Evolutionary conservation across 1,140 invertebrate species (phyloP), one percentile per base, ranked within the genome.

Genomic region (Eueides isabella): DNA sequence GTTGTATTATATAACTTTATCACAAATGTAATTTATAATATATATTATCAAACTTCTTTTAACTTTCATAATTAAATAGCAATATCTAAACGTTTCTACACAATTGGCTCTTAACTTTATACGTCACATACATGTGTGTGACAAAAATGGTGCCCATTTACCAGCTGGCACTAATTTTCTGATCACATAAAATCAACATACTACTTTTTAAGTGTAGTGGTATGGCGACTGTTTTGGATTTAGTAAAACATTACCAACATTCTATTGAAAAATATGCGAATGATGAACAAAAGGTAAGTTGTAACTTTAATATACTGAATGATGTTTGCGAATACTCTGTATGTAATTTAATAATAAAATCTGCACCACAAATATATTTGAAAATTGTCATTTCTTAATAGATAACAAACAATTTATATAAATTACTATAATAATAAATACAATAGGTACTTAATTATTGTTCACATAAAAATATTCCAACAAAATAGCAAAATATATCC

Each of bases 201-300:
- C 71, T 70, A 76, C 82, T 85, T 75, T 73, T 73, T 78, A 79
- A 80, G 75, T 82, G 44, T 72, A 79, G 77, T 84, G 82, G 74
- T 80, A 93, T 93, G 91, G 88, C 91, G 87, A 85, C 90, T 69
- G 86, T 93, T 81, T 83, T 93, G 67, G 89, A 93, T 87, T 86
- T 88, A 80, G 83, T 93, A 28, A 93, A 94, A 83, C 94, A 95
- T 91, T 96, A 95, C 88, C 95, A 96, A 85, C 92, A 94, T 82
- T 94, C 93, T 86, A 95, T 96, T 79, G 95, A 95, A 85, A 95
- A 94, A 92, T 94, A 94, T 80, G 81, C 88, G 44, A 91, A 94
- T 72, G 93, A 96, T 79, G 94, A 95, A 78, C 88, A 92, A 79
- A 94, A 95, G 87, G 95, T 96, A 89, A 94, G 95, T 89, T 44